phyloP scores from a whole-genome alignment of 2,113 vertebrate species.

The Ramphastos sulfuratus region DNA sequence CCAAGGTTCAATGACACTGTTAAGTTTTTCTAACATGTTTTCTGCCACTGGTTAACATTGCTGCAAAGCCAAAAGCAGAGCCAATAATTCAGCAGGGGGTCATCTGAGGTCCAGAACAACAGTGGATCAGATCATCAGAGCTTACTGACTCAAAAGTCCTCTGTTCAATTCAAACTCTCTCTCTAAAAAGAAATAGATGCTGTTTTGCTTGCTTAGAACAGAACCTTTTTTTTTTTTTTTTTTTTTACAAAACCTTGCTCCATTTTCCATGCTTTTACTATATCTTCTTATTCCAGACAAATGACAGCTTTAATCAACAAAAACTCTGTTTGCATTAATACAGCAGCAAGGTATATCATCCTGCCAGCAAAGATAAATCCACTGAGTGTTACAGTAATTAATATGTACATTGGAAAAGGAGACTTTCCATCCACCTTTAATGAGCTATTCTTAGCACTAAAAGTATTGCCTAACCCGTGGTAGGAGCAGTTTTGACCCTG shows the following conservation, averaged over 20 bases:
- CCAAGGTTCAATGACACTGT: background rate
- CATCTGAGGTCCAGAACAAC: background rate
- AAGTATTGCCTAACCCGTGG: constrained; percentile 1
- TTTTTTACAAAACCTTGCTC: background rate
- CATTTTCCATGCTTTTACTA: background rate
- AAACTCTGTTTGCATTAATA: constrained; percentile 20
- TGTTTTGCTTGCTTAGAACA: background rate
- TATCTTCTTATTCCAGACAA: background rate
- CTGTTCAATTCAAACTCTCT: background rate
- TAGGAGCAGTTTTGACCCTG: background rate
- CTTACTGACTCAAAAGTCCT: background rate
- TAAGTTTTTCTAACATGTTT: background rate
- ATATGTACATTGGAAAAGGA: background rate
- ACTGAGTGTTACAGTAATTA: constrained; percentile 23
- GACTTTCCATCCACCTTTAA: constrained; percentile 8
- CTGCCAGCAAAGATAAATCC: constrained; percentile 35
- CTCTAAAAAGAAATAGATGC: background rate
- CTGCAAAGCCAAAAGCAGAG: background rate
- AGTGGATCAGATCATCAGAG: background rate
- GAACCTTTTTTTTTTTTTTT: background rate
- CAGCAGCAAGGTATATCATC: background rate
- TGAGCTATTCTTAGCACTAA: constrained; percentile 56
- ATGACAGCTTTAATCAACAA: constrained; percentile 40
- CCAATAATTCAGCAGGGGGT: background rate
- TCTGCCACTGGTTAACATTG: background rate